These are phyloP conservation scores for Hermodice carunculata DNA, from an alignment of 2,888 invertebrate species.

Conservation along the genomic window DNA sequence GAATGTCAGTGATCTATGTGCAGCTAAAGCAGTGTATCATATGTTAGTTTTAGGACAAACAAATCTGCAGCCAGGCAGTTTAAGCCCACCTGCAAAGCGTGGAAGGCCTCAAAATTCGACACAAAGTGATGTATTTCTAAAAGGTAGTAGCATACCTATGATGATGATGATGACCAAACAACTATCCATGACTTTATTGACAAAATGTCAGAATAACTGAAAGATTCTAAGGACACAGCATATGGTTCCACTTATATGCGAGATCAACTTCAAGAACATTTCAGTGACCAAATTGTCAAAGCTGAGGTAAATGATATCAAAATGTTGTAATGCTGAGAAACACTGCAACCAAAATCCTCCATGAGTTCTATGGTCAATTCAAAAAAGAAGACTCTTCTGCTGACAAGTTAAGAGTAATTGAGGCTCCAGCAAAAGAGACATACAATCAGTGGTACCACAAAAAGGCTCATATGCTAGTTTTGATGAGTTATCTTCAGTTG, in stretches of 20 bases:
- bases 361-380: constrained; percentile 26
- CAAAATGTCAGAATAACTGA: constrained; percentile 3
- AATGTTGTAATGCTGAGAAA: constrained; percentile 41
- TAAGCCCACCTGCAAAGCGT: not conserved
- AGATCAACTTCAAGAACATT: constrained; percentile 35
- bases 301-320: constrained; percentile 34
- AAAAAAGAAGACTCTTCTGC: constrained; percentile 15
- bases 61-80: not conserved
- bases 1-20: constrained; percentile 8
- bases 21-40: constrained; percentile 17
- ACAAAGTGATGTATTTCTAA: constrained; percentile 7
- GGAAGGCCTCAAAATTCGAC: not conserved
- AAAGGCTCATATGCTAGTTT: constrained; percentile 36
- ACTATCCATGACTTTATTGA: constrained; percentile 1
- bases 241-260: constrained; percentile 35
- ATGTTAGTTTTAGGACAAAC: not conserved
- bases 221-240: not conserved
- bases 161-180: constrained; percentile 18
- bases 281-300: constrained; percentile 38
- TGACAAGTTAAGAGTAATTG: constrained; percentile 31
- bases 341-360: constrained; percentile 33
- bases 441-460: constrained; percentile 25
- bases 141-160: constrained; percentile 2
- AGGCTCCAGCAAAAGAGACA: constrained; percentile 45
- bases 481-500: constrained; percentile 20